These are phyloP conservation scores for Agapetus fuscipes DNA, from an alignment of 2,888 invertebrate species.

Conservation along the genomic window DNA sequence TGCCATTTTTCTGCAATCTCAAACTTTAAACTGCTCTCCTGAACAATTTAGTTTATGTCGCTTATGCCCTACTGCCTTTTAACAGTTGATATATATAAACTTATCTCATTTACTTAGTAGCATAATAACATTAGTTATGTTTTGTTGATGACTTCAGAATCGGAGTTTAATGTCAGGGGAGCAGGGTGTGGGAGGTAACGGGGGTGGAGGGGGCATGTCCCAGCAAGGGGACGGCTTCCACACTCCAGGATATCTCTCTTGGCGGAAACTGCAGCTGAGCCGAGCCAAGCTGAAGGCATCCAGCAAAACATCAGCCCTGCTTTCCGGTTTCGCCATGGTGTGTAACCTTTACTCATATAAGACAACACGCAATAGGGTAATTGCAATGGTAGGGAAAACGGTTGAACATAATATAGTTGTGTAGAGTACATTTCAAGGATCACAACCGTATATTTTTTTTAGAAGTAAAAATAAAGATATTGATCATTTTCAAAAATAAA, in stretches of 20 bases:
- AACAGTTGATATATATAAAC: background rate
- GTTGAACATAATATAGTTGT: too few species aligned
- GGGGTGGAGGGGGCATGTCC: constrained; percentile 69
- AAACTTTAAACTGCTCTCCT: too few species aligned
- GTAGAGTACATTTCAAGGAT: too few species aligned
- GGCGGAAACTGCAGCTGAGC: constrained; percentile 88
- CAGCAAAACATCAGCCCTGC: constrained; percentile 91
- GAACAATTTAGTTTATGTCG: too few species aligned
- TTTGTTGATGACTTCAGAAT: constrained; percentile 32
- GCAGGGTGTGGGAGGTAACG: too few species aligned
- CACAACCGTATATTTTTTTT: background rate
- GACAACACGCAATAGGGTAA: too few species aligned
- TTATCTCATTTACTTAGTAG: background rate
- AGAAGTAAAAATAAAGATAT: too few species aligned
- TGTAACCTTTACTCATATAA: constrained; percentile 23
- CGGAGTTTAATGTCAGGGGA: constrained; percentile 42
- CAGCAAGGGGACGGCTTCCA: constrained; percentile 66
- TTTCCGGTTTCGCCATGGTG: constrained; percentile 98
- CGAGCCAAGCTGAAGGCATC: constrained; percentile 97
- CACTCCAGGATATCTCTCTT: constrained; percentile 76
- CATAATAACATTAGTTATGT: background rate
- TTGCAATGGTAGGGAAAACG: too few species aligned
- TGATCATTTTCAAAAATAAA: too few species aligned
- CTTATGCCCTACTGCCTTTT: too few species aligned
- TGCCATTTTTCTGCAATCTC: too few species aligned